Conservation (phyloP, 1,140 invertebrate genomes). For the Listronotus bonariensis region DNA sequence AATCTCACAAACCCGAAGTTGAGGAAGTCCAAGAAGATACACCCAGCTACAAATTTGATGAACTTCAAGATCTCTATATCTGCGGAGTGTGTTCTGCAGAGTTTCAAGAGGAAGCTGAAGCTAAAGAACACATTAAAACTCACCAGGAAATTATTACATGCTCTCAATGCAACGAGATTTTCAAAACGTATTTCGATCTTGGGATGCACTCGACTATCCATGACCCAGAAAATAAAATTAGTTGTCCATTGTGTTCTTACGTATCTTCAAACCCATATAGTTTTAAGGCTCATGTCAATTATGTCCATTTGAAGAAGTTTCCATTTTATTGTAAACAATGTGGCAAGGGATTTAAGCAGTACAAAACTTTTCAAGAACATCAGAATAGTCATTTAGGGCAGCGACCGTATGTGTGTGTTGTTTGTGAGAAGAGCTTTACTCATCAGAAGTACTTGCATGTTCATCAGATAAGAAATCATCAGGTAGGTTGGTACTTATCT, state of each 20-base stretch:
- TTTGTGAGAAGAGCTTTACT: slow-evolving; percentile 61
- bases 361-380: slow-evolving; percentile 36
- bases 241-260: slow-evolving; percentile 40
- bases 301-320: slow-evolving; percentile 59
- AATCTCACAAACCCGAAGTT: slow-evolving; percentile 24
- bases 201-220: slow-evolving; percentile 43
- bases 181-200: slow-evolving; percentile 43
- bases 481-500: too few species aligned
- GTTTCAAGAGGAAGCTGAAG: slow-evolving; percentile 39
- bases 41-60: slow-evolving; percentile 25
- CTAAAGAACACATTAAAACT: slow-evolving; percentile 41
- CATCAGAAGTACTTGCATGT: slow-evolving; percentile 73
- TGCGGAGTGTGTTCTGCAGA: slow-evolving; percentile 35
- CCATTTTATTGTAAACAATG: slow-evolving; percentile 37
- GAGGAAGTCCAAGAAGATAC: slow-evolving; percentile 4
- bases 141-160: slow-evolving; percentile 39
- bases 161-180: slow-evolving; percentile 39
- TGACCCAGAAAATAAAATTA: slow-evolving; percentile 31
- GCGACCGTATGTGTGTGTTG: slow-evolving; percentile 50
- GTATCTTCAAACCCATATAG: slow-evolving; percentile 18
- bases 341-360: slow-evolving; percentile 38
- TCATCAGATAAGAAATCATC: slow-evolving; percentile 65
- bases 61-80: slow-evolving; percentile 19
- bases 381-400: slow-evolving; percentile 44
- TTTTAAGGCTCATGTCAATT: slow-evolving; percentile 38